Base-by-base conservation (phyloP, 2,888 invertebrate species). In the Parasteatoda lunata region DNA sequence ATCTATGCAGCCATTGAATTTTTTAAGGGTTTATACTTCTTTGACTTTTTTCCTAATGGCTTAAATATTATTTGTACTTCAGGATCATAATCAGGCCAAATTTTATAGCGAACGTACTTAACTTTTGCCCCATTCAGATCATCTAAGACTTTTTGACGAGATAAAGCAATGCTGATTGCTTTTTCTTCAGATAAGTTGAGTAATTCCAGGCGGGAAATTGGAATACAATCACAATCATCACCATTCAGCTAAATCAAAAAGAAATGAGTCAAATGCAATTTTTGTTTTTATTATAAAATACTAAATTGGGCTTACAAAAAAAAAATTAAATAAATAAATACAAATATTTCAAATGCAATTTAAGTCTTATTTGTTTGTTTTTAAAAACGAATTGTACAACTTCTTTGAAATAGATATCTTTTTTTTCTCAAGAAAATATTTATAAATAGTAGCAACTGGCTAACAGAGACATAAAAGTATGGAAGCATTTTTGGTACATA, bases 171-270 rank as follows among this genome's bases (percentile, higher is more conserved):
- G 9, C 79, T 71, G 64, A 88, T 83, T 4, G 79, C 79, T 9
- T 83, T 54, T 15, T 83, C 76, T 30, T 83, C 66, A n/a, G 82
- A n/a, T 54, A 88, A 70, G 1, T 76, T 69, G 15, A 76, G 48
- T 11, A 83, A 73, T 45, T 88, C 83, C 6, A 45, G 54, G 45
- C 79, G 54, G 5, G 75, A 49, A 13, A 88, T 70, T 0, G 64
- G 15, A 7, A 83, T 83, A 8, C 30, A 65, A 49, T 83, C 83
- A 72, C 66, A 54, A 54, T 78, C 76, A 4, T 78, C 83, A 4
- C 83, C 88, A 88, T 88, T 88, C 13, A 88, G 49, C 88, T 88
- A 9, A 45, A 66, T 68, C 11, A 76, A 70, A 51, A 6, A 45
- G 4, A 59, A 72, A 13, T 8, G 30, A 30, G 30, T 30, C 30